These are phyloP conservation scores for Centropyge bicolor DNA, from an alignment of 2,797 vertebrate species.

Conservation along the genomic window DNA sequence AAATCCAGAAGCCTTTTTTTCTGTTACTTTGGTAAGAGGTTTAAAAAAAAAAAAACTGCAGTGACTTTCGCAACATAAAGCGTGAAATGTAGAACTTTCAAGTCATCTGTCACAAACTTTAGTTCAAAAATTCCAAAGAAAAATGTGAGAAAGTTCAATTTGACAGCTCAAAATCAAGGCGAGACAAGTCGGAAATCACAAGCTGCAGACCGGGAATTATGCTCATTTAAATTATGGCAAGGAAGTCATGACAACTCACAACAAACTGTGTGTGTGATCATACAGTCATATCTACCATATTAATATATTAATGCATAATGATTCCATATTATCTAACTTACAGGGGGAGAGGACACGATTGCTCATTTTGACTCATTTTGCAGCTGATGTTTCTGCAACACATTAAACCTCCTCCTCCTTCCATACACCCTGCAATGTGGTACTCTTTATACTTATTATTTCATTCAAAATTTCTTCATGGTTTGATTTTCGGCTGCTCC, in stretches of 20 bases:
- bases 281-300: not conserved
- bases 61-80: constrained; percentile 60
- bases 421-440: constrained; percentile 23
- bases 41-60: constrained; percentile 21
- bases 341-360: not conserved
- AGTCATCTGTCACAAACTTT: constrained; percentile 64
- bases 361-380: constrained; percentile 19
- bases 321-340: not conserved
- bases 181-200: constrained; percentile 37
- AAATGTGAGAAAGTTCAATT: constrained; percentile 42
- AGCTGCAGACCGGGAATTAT: constrained; percentile 10
- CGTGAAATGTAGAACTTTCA: constrained; percentile 61
- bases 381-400: constrained; percentile 19
- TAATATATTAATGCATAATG: no score
- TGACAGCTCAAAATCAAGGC: constrained; percentile 44
- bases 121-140: constrained; percentile 58
- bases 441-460: constrained; percentile 40
- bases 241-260: constrained; percentile 9
- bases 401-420: constrained; percentile 32
- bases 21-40: constrained; percentile 38
- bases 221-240: constrained; percentile 26
- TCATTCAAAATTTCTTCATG: constrained; percentile 6
- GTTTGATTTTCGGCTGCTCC: constrained; percentile 6
- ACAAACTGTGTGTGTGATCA: constrained; percentile 17
- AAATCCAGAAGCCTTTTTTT: constrained; percentile 28